phyloP scores from a whole-genome alignment of 1,140 invertebrate species.

The Macrotrachela quadricornifera region DNA sequence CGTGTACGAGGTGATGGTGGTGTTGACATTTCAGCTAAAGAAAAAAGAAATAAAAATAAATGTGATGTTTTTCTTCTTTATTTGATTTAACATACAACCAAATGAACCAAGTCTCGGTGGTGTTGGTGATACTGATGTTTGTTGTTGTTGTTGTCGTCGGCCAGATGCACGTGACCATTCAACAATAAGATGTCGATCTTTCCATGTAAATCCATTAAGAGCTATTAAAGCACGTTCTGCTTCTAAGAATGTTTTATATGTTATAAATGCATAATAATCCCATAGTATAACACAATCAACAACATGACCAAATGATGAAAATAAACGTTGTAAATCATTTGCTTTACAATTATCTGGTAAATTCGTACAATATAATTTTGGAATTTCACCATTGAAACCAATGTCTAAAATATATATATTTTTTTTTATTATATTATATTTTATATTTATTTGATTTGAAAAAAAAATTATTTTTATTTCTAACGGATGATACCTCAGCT shows the following conservation, averaged over 20 bases:
- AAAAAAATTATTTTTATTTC: neutral
- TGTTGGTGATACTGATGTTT: too few species aligned
- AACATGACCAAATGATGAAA: neutral
- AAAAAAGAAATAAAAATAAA: too few species aligned
- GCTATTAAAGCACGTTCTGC: neutral
- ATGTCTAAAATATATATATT: neutral
- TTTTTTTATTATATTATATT: too few species aligned
- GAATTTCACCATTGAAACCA: neutral
- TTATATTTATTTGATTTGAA: too few species aligned
- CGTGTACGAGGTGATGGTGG: too few species aligned
- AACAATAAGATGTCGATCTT: neutral
- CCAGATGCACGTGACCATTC: neutral
- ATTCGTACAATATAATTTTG: slow-evolving; percentile 1
- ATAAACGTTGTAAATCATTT: neutral
- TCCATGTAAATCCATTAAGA: neutral
- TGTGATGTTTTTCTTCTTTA: too few species aligned
- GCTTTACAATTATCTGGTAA: neutral
- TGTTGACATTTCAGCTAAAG: too few species aligned
- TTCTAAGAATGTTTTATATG: too few species aligned
- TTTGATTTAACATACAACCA: too few species aligned
- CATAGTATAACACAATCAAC: slow-evolving; percentile 7
- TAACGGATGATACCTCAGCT: neutral
- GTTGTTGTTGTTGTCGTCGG: too few species aligned
- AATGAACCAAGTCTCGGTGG: too few species aligned
- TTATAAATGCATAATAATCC: neutral